Evolutionary conservation across 2,888 invertebrate species (phyloP).

Genomic region (Amaurobius ferox): DNA sequence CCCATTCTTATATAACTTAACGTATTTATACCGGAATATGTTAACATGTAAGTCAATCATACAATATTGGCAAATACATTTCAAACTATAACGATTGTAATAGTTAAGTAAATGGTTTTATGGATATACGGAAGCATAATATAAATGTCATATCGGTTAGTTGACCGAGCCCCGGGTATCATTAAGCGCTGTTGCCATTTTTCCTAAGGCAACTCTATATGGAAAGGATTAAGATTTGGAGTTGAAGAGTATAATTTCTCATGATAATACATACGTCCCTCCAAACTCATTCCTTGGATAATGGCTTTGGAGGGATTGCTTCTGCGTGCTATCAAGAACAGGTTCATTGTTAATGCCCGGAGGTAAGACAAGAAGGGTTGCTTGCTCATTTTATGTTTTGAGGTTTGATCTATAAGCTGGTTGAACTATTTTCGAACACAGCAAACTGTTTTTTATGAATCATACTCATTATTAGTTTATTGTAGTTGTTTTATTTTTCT

Average conservation of each 20-base stretch:
- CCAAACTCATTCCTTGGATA: neutral
- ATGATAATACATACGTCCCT: neutral
- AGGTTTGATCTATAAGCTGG: neutral
- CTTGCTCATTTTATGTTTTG: neutral
- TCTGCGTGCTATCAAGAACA: neutral
- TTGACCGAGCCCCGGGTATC: neutral
- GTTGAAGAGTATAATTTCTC: neutral
- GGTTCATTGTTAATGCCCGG: neutral
- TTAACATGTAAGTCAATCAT: neutral
- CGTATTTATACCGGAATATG: neutral
- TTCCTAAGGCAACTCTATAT: neutral
- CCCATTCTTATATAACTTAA: too few species aligned
- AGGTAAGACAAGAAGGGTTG: neutral
- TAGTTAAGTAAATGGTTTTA: neutral
- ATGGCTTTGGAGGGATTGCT: neutral
- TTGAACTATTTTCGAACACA: too few species aligned
- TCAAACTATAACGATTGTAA: neutral
- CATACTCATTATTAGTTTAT: too few species aligned
- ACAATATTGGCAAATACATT: neutral
- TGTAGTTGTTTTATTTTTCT: too few species aligned
- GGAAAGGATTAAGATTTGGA: slow-evolving; percentile 8
- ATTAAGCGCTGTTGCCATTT: neutral
- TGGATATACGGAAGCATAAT: neutral
- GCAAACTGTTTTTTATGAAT: too few species aligned
- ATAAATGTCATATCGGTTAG: neutral